phyloP scores from a whole-genome alignment of 2,113 vertebrate species.

The Plestiodon gilberti region DNA sequence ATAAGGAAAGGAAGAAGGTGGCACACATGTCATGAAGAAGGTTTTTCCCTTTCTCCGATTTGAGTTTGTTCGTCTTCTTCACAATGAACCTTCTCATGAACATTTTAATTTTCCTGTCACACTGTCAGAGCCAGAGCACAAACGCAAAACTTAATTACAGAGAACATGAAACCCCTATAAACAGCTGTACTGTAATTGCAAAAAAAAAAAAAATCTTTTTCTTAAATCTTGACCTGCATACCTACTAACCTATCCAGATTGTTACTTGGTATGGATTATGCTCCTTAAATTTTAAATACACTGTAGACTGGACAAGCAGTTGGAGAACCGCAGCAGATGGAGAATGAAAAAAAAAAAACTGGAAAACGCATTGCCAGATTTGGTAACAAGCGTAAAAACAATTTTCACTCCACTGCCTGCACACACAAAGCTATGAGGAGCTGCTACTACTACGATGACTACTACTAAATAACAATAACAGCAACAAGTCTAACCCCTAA shows the following conservation, averaged over 20 bases:
- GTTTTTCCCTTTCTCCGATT: no score
- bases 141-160: not conserved
- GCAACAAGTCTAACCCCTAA: no score
- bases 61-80: not conserved
- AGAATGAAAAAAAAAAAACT: not conserved
- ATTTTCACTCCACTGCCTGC: not conserved
- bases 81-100: not conserved
- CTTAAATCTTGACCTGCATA: not conserved
- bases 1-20: no score
- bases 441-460: not conserved
- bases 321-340: not conserved
- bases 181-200: not conserved
- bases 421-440: not conserved
- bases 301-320: not conserved
- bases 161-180: not conserved
- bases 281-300: not conserved
- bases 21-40: no score
- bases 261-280: not conserved
- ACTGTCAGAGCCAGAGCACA: not conserved
- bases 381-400: not conserved
- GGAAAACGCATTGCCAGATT: not conserved
- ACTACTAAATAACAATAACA: no score
- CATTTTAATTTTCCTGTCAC: not conserved
- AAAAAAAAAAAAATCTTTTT: no score
- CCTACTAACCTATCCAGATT: not conserved